Conservation (phyloP, 2,113 vertebrate genomes). For the Poicephalus meyeri region DNA sequence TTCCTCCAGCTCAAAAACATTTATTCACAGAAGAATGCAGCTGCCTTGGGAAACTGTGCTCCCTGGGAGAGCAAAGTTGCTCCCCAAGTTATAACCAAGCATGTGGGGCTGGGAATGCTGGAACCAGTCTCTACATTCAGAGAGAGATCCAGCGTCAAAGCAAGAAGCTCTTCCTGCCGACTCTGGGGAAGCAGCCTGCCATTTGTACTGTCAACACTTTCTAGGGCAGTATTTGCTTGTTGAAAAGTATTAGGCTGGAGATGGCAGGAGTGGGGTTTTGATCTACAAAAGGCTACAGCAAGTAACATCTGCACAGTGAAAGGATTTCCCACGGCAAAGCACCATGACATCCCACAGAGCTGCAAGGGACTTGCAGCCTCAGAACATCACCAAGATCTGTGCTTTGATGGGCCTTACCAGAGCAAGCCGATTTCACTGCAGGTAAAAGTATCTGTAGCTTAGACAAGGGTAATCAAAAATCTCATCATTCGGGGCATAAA, state of each 20-base stretch:
- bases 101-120: constrained; percentile 12
- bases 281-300: constrained; percentile 11
- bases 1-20: not conserved
- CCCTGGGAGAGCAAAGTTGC: not conserved
- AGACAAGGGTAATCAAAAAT: constrained; percentile 68
- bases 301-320: constrained; percentile 26
- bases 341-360: not conserved
- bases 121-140: not conserved
- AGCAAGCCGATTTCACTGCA: not conserved
- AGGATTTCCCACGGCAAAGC: not conserved
- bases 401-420: not conserved
- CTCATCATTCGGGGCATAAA: constrained; percentile 59
- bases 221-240: not conserved
- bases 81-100: not conserved
- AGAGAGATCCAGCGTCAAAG: not conserved
- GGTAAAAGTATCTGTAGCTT: constrained; percentile 13
- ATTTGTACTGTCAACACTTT: constrained; percentile 21
- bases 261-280: constrained; percentile 7
- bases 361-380: not conserved
- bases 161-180: not conserved
- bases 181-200: constrained; percentile 1
- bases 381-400: not conserved
- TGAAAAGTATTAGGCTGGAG: not conserved
- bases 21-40: constrained; percentile 27
- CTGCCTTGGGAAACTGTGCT: not conserved